phyloP scores from a whole-genome alignment of 2,113 vertebrate genomes.

The Nerophis lumbriciformis region DNA sequence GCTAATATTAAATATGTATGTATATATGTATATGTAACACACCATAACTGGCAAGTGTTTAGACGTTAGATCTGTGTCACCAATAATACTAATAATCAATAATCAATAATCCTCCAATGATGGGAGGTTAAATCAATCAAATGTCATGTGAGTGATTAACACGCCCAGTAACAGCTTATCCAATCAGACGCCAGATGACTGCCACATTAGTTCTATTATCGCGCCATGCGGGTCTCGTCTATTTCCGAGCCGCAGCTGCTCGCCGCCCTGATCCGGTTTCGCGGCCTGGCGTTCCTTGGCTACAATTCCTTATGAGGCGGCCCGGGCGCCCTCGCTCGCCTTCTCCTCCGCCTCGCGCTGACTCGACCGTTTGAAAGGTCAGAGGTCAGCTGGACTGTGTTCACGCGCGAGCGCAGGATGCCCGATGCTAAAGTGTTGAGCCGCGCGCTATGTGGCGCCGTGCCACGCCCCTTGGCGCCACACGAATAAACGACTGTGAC shows the following conservation, averaged over 20 bases:
- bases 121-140: too few species aligned
- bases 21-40: too few species aligned
- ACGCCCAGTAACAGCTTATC: neutral
- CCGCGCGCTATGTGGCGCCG: conserved; percentile 20
- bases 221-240: conserved; percentile 23
- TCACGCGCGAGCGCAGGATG: conserved; percentile 1
- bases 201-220: conserved; percentile 24
- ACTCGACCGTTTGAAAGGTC: conserved; percentile 8
- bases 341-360: conserved; percentile 1
- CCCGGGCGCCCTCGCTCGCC: conserved; percentile 40
- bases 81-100: too few species aligned
- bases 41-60: too few species aligned
- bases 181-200: neutral
- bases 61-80: too few species aligned
- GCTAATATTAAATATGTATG: too few species aligned
- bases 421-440: conserved; percentile 42
- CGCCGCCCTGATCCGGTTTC: conserved; percentile 62
- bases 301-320: conserved; percentile 61
- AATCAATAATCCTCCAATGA: too few species aligned
- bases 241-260: conserved; percentile 77
- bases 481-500: neutral
- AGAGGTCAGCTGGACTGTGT: neutral
- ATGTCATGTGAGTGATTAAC: neutral
- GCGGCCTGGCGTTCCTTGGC: conserved; percentile 12
- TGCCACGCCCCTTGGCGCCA: conserved; percentile 16